Evolutionary conservation across 2,113 vertebrate genomes (phyloP), one percentile per base, ranked within the genome.

Genomic region (Mirounga angustirostris): DNA sequence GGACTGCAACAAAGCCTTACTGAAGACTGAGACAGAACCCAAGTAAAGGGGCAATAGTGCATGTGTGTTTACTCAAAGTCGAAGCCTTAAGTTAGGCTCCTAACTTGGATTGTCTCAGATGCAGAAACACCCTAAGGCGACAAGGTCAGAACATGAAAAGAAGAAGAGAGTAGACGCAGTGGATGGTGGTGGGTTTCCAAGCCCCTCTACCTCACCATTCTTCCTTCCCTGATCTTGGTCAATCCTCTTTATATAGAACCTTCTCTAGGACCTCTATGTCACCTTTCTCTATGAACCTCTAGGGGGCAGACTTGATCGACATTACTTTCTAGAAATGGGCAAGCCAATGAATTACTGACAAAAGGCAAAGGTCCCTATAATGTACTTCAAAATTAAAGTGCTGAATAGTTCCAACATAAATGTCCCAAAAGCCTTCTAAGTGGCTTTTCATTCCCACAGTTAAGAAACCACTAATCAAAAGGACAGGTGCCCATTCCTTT

Each of bases 401-500:
- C 30, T 46, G 54, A 40, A 50, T 5, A 89, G 56, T 90, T 93
- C 43, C 92, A 94, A 69, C 54, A 21, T 61, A 74, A 90, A 79
- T 84, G 87, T 93, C 71, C 43, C 61, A 28, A 52, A 40, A 59
- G n/a, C 33, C 54, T 85, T 74, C 36, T 94, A 71, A 43, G 82
- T 90, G n/a, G 24, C 15, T 95, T 94, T 93, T 59, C 69, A 76
- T 80, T 91, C 61, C 85, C 67, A 13, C 8, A 43, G 21, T 80
- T 88, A 94, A 97, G 52, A 82, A 92, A 91, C 36, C 50, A 56
- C 69, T 78, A 76, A 89, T 94, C 79, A 87, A 92, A 93, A 94
- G 81, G 69, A 58, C n/a, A 71, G 65, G 83, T 13, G 7, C 52
- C 61, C 33, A 2, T 46, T 83, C 89, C 59, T 24, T 65, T 88